Base-by-base conservation (phyloP, 1,140 invertebrate genomes). In the Heliconius congener region DNA sequence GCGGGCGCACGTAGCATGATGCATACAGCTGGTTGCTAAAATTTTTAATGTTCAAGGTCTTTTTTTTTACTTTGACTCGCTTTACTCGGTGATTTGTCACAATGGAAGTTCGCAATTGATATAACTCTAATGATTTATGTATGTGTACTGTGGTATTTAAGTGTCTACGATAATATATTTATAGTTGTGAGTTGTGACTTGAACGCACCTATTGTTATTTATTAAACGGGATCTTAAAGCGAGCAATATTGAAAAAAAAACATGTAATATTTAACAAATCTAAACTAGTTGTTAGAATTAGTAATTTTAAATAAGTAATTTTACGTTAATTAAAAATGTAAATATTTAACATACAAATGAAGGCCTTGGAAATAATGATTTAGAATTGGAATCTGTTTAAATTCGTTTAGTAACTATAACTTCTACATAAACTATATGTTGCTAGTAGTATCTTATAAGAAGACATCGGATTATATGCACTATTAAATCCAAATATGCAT, bases 1-100 rank as follows among this genome's bases (percentile, higher is more conserved):
- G 83, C 80, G 52, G 80, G 46, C 82, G 78, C 82, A 82, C 84
- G 85, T 84, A 85, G 82, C 84, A 60, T 83, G 84, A 80, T 83
- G 74, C 82, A 73, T 81, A 82, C 79, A 85, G 87, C 84, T 79
- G 84, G 80, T 85, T 74, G 86, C 83, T 86, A 86, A 89, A 85
- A 88, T 88, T 91, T 89, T 89, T 89, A 89, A 89, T 85, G 79
- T 86, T 91, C 91, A 91, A 93, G 91, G 90, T 89, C 88, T 82
- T 85, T 89, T 57, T 34, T 91, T 87, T 89, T 91, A 81, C 81
- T 79, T 77, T 80, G 76, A 85, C 82, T 82, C 71, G 82, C 84
- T 85, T 87, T 78, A 82, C 82, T 83, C 78, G 84, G 76, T 81
- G 83, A 87, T 85, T 81, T 87, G 85, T 84, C 52, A 83, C 79